Evolutionary conservation across 2,888 invertebrate species (phyloP).

Genomic region (Galerucella nymphaeae): DNA sequence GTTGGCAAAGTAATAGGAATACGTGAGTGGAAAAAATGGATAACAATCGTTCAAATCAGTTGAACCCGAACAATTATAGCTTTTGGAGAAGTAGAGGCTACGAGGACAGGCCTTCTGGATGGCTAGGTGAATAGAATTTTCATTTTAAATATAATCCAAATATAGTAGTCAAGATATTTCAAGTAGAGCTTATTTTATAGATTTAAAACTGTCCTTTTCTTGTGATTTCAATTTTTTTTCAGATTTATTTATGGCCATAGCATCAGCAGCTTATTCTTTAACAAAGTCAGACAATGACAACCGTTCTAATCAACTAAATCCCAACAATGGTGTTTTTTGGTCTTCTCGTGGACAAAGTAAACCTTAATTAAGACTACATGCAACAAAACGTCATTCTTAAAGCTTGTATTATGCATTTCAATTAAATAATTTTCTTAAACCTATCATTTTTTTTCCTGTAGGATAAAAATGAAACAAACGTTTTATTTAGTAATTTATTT

Average conservation of each 20-base stretch:
- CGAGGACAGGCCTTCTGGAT: slow-evolving; percentile 17
- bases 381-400: background rate
- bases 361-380: background rate
- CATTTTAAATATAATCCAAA: background rate
- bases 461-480: background rate
- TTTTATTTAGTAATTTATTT: background rate
- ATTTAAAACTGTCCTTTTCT: background rate
- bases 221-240: background rate
- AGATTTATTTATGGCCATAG: background rate
- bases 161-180: too few relatives aligned
- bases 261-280: background rate
- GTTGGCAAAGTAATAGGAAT: background rate
- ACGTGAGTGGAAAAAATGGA: slow-evolving; percentile 8
- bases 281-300: slow-evolving; percentile 26
- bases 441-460: background rate
- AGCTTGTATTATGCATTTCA: background rate
- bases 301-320: slow-evolving; percentile 34
- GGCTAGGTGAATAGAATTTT: background rate
- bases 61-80: slow-evolving; percentile 33
- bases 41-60: slow-evolving; percentile 39
- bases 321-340: slow-evolving; percentile 25
- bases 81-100: slow-evolving; percentile 33
- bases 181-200: too few relatives aligned
- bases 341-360: slow-evolving; percentile 27
- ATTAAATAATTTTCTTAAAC: too few relatives aligned